Base-by-base conservation (phyloP, 2,888 invertebrate genomes). In the Trimorus sp. region DNA sequence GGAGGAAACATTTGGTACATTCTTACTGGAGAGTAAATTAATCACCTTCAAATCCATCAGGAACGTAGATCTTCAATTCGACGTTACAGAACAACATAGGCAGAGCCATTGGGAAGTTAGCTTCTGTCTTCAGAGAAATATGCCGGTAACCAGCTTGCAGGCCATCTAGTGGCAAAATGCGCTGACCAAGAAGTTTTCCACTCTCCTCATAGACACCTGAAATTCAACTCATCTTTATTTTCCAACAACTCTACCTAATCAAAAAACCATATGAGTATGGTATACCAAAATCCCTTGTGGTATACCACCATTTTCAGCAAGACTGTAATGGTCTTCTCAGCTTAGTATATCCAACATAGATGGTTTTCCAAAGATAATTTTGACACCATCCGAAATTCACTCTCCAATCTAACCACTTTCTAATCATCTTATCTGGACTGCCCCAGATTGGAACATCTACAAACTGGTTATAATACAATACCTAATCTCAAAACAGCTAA, bases 71-170 rank as follows among this genome's bases (percentile, higher is more conserved):
- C 89, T 94, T 95, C 78, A 95, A 92, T 85, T 94, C 94, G 84
- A 95, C 94, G 87, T 94, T 93, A 86, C 95, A 95, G 90, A 95
- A 96, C 14, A 95, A 92, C 91, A 95, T 95, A 1, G 95, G 94
- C 78, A 95, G 90, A 7, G 95, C 94, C 92, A 95, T 93, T 5
- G 95, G 94, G 87, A 95, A 94, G 89, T 95, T 95, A 16, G 95
- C 94, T 89, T 95, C 95, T 1, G 95, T 95, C 79, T 95, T 92
- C 59, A 95, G 90, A 1, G 95, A 94, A 79, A 95, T 95, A 89
- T 95, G 95, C 38, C 95, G 91, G 88, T 94, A 95, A 38, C 95
- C 94, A 11, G 94, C 94, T 90, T 95, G 95, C 60, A 95, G 92
- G 58, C 95, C 95, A 88, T 96, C 95, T 53, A 95, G 88, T 0